Evolutionary conservation across 2,113 vertebrate species (phyloP).

Genomic region (Gulo gulo): DNA sequence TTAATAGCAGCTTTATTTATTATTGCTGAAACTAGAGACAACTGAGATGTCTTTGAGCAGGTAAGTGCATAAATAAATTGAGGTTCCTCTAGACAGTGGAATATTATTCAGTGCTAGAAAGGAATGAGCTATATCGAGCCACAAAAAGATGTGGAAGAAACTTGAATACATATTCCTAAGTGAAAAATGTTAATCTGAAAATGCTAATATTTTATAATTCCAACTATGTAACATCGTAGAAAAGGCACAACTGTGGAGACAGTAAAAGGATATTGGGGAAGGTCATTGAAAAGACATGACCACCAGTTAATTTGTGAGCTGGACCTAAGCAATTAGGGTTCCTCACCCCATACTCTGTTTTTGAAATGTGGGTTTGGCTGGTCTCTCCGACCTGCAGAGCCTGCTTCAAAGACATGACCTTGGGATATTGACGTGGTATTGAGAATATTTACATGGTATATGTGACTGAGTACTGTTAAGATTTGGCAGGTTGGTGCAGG

Average conservation of each 20-base stretch:
- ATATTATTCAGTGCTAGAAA: background rate
- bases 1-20: background rate
- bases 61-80: background rate
- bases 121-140: background rate
- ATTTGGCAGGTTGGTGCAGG: background rate
- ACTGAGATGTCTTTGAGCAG: background rate
- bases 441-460: background rate
- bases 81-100: background rate
- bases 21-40: background rate
- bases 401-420: background rate
- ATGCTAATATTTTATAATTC: background rate
- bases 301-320: background rate
- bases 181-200: background rate
- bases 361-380: background rate
- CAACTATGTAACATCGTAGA: background rate
- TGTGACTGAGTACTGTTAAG: background rate
- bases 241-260: background rate
- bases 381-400: background rate
- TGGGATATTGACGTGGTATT: background rate
- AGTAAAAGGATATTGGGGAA: background rate
- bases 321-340: background rate
- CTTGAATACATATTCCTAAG: background rate
- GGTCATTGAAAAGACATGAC: background rate
- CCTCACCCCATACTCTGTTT: background rate
- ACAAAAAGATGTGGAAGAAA: background rate